Percentiles rank a stretch among this genome's conserved stretches.
These are phyloP conservation scores for Pipa parva DNA, from an alignment of 2,113 vertebrate genomes.

Conservation along the genomic window DNA sequence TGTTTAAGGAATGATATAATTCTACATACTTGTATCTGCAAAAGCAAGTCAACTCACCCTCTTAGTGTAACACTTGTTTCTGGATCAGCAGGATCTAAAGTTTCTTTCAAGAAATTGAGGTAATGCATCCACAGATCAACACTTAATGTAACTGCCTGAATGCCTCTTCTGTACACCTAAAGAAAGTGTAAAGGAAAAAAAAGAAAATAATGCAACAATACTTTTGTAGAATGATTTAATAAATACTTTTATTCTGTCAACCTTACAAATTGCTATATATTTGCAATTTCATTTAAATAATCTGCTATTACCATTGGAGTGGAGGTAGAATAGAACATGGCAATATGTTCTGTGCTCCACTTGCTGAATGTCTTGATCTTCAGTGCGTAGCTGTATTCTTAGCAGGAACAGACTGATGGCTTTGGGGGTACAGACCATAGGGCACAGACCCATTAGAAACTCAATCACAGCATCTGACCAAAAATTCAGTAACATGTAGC, in stretches of 20 bases:
- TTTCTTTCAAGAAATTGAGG: conserved; percentile 93
- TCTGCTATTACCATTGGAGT: conserved; percentile 86
- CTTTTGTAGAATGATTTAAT: conserved; percentile 51
- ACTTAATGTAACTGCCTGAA: conserved; percentile 96
- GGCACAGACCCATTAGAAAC: conserved; percentile 86
- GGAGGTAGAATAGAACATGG: conserved; percentile 87
- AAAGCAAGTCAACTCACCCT: conserved; percentile 72
- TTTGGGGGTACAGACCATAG: conserved; percentile 86
- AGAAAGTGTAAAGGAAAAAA: conserved; percentile 59
- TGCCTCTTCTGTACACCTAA: conserved; percentile 94
- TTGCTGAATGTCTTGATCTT: conserved; percentile 82
- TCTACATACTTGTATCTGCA: no score
- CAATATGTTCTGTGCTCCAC: conserved; percentile 84
- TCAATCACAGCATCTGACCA: conserved; percentile 84
- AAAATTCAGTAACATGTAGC: conserved; percentile 83
- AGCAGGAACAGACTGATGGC: conserved; percentile 81
- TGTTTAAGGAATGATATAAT: no score
- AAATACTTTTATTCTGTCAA: conserved; percentile 77
- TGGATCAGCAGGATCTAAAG: conserved; percentile 76
- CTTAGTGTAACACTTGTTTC: conserved; percentile 81
- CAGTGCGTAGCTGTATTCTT: conserved; percentile 83
- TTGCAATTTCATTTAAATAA: conserved; percentile 85
- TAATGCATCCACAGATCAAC: conserved; percentile 98
- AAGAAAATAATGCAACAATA: conserved; percentile 53
- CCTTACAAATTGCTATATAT: conserved; percentile 74